These are phyloP conservation scores for Cassiopea xamachana DNA, from an alignment of 30 jellyfish, hydroid and myxozoan genomes.

Conservation along the genomic window DNA sequence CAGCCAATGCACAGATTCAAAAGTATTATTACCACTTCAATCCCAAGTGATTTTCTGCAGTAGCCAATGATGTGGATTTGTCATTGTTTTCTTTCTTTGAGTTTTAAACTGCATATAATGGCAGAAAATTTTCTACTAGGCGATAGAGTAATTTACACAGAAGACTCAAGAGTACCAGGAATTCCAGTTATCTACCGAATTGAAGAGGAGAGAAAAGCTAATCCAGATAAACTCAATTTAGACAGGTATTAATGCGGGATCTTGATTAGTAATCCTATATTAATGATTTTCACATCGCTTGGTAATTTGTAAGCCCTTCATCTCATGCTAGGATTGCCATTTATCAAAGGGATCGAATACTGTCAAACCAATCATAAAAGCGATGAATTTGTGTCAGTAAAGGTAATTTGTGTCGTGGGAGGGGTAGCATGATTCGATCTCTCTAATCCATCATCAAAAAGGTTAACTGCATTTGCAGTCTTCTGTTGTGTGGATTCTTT, in stretches of 20 bases:
- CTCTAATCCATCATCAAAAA: not conserved
- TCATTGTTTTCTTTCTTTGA: not conserved
- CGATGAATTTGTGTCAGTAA: not conserved
- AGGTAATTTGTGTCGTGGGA: not conserved
- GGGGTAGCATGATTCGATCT: not conserved
- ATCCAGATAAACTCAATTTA: conserved; percentile 87
- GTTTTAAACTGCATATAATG: not conserved
- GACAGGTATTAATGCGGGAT: conserved; percentile 75
- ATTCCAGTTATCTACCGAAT: conserved; percentile 84
- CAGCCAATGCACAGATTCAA: too few relatives aligned
- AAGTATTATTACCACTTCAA: too few relatives aligned
- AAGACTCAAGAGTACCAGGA: conserved; percentile 88
- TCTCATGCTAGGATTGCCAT: not conserved
- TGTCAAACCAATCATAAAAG: not conserved
- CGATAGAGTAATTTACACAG: conserved; percentile 86
- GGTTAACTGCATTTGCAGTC: not conserved
- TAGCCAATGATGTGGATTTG: not conserved
- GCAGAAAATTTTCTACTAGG: conserved; percentile 41
- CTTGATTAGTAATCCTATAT: conserved; percentile 6
- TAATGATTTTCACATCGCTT: not conserved
- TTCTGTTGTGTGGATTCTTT: not conserved
- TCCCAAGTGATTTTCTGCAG: too few relatives aligned
- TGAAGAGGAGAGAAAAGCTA: conserved; percentile 81
- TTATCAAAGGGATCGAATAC: not conserved
- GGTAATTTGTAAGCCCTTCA: not conserved